Conservation (phyloP, 2,113 vertebrate species). For the Gnathonemus echidnorhynchus region DNA sequence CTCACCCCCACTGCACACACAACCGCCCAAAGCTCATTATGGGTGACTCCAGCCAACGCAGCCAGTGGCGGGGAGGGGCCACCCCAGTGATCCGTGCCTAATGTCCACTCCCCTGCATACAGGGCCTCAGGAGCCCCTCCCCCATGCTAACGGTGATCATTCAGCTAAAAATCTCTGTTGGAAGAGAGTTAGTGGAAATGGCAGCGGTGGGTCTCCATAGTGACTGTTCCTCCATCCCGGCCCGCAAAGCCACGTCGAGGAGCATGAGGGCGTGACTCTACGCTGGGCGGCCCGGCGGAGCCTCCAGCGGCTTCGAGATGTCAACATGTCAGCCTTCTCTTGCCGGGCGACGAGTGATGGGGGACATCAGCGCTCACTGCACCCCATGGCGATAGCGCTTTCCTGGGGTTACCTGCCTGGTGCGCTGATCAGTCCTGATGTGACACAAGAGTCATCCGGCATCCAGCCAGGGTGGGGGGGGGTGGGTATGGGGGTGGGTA, state of each 20-base stretch:
- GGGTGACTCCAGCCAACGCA: background rate
- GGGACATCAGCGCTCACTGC: background rate
- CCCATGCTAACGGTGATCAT: background rate
- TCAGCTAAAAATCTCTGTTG: background rate
- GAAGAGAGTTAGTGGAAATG: background rate
- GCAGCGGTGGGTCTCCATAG: background rate
- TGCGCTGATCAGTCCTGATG: background rate
- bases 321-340: background rate
- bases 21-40: background rate
- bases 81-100: background rate
- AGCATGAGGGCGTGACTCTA: background rate
- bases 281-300: background rate
- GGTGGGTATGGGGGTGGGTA: background rate
- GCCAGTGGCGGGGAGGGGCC: background rate
- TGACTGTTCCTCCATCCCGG: background rate
- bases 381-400: background rate
- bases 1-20: background rate
- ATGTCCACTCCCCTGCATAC: background rate
- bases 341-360: background rate
- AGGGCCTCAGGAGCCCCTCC: background rate
- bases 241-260: background rate
- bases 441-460: background rate
- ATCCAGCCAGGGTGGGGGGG: background rate
- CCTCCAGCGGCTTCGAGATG: background rate
- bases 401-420: background rate